Evolutionary conservation across 53 echinoderm and acorn worm genomes (phyloP).

Genomic region (Zoroaster sp.): DNA sequence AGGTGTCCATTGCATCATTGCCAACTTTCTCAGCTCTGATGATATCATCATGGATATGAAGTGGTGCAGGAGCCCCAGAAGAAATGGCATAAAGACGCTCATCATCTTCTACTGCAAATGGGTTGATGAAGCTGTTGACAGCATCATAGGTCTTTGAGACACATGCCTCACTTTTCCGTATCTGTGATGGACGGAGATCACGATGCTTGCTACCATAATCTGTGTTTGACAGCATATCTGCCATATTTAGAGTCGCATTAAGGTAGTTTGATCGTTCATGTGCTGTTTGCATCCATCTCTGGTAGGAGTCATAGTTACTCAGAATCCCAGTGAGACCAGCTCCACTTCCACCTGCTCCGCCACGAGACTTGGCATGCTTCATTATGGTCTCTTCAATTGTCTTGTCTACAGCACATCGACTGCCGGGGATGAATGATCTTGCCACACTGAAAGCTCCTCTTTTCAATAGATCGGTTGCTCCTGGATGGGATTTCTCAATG

Average conservation of each 20-base stretch:
- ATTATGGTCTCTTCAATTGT: slow-evolving; percentile 72
- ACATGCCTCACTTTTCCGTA: slow-evolving; percentile 1
- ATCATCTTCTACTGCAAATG: background rate
- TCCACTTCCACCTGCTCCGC: slow-evolving; percentile 49
- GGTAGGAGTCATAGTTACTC: slow-evolving; percentile 51
- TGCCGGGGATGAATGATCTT: slow-evolving; percentile 18
- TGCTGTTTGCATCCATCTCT: slow-evolving; percentile 58
- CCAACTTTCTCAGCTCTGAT: slow-evolving; percentile 45
- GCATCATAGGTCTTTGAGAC: slow-evolving; percentile 40
- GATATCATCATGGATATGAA: slow-evolving; percentile 31
- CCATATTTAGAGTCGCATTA: slow-evolving; percentile 39
- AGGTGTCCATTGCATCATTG: slow-evolving; percentile 7
- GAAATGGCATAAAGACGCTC: too few relatives aligned
- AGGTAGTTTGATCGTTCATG: slow-evolving; percentile 18
- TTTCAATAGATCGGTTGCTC: slow-evolving; percentile 40
- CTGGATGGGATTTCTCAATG: slow-evolving; percentile 55
- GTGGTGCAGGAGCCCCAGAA: slow-evolving; percentile 5
- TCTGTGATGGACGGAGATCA: slow-evolving; percentile 39
- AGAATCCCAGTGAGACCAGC: slow-evolving; percentile 56
- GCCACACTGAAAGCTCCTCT: slow-evolving; percentile 50
- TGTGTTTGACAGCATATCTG: slow-evolving; percentile 42
- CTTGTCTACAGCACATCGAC: slow-evolving; percentile 67
- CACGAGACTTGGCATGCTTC: slow-evolving; percentile 57
- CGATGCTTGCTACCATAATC: slow-evolving; percentile 24
- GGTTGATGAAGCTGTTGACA: slow-evolving; percentile 43